Evolutionary conservation across 2,113 vertebrate species (phyloP).

Genomic region (Tragelaphus imberbis): DNA sequence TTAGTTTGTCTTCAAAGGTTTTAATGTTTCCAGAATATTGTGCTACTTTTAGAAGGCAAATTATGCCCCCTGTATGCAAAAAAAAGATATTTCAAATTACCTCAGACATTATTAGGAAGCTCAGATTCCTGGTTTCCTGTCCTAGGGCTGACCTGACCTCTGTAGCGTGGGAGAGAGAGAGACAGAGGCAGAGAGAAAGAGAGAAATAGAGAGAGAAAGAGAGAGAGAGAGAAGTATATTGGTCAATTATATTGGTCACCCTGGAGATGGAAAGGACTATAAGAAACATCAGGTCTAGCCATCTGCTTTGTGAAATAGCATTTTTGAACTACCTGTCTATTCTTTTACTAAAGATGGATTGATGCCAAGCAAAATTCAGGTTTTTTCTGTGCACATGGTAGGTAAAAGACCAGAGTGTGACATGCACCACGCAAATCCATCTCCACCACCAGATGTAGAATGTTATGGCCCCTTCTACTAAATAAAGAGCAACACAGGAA

Average conservation of each 20-base stretch:
- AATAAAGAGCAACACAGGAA: background rate
- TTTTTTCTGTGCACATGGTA: background rate
- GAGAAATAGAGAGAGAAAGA: background rate
- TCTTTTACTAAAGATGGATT: background rate
- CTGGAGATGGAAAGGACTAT: background rate
- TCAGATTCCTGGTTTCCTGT: background rate
- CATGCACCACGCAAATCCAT: background rate
- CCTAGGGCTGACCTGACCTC: background rate
- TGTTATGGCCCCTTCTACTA: background rate
- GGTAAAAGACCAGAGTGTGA: background rate
- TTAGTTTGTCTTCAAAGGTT: conserved; percentile 8
- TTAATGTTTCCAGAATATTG: background rate
- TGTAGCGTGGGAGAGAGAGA: background rate
- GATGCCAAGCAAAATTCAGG: background rate
- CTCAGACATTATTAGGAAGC: background rate
- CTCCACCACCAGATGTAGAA: background rate
- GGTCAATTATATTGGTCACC: too few relatives aligned
- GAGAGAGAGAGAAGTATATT: background rate
- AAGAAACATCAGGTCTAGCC: background rate
- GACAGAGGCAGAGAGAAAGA: background rate
- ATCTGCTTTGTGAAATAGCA: background rate
- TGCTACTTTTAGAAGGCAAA: background rate
- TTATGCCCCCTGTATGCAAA: background rate
- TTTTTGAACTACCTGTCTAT: conserved; percentile 3
- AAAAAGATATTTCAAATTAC: background rate